These are phyloP conservation scores for Piliocolobus tephrosceles DNA, from an alignment of 2,113 vertebrate species.

Conservation along the genomic window DNA sequence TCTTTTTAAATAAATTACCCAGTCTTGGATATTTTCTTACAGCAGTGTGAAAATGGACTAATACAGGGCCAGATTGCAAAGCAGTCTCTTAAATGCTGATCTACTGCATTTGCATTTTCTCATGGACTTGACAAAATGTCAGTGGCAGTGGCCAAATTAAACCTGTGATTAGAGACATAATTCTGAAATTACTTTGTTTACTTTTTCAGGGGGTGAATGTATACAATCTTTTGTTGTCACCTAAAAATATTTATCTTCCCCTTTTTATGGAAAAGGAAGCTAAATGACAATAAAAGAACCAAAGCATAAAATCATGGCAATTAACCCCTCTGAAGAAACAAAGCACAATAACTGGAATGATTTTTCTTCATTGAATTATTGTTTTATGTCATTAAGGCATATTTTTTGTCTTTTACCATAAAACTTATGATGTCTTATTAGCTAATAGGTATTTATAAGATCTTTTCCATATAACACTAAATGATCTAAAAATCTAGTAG, in stretches of 20 bases:
- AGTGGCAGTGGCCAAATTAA: background rate
- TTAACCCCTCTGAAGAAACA: background rate
- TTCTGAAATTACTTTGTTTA: background rate
- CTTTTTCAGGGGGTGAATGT: background rate
- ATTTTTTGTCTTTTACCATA: background rate
- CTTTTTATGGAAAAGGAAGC: background rate
- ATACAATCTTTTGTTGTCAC: background rate
- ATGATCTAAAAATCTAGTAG: background rate
- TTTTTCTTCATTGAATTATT: slow-evolving; percentile 24
- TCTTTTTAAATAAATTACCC: no score
- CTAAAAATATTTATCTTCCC: background rate
- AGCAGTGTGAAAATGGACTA: no score
- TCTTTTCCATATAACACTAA: background rate
- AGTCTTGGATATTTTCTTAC: no score
- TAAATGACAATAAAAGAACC: background rate
- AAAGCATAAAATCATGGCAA: background rate
- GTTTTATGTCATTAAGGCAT: background rate
- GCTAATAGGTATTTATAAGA: background rate
- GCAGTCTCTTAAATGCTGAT: background rate
- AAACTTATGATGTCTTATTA: background rate
- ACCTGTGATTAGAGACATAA: background rate
- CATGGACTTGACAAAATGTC: background rate
- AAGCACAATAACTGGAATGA: background rate
- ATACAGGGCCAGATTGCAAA: background rate
- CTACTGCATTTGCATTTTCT: background rate